Conservation (phyloP, 2,888 invertebrate genomes). For the Stegana nigrithorax region DNA sequence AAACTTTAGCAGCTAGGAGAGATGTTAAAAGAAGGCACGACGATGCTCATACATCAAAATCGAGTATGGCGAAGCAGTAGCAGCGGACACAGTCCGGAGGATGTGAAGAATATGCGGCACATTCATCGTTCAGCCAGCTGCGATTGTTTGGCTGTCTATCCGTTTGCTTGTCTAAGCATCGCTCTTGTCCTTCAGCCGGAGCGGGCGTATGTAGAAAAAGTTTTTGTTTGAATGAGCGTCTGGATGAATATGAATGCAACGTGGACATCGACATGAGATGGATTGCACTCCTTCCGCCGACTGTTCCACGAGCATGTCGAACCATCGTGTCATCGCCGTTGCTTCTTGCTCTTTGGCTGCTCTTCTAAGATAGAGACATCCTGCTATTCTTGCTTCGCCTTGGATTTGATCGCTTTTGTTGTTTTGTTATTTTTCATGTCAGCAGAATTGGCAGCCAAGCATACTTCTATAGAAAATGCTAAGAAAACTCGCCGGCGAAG, state of each 20-base stretch:
- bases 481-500: neutral
- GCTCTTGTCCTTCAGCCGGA: neutral
- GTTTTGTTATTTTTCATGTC: conserved; percentile 61
- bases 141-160: neutral
- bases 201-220: neutral
- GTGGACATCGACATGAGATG: conserved; percentile 51
- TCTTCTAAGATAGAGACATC: neutral
- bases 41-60: conserved; percentile 36
- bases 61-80: conserved; percentile 18
- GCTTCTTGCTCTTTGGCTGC: conserved; percentile 33
- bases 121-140: conserved; percentile 29
- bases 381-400: conserved; percentile 29
- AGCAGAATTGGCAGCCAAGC: conserved; percentile 50
- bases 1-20: neutral
- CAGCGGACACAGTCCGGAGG: neutral
- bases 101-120: conserved; percentile 35
- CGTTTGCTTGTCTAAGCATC: neutral
- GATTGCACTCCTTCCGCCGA: conserved; percentile 48
- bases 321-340: conserved; percentile 40
- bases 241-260: conserved; percentile 32
- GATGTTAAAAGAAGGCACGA: neutral
- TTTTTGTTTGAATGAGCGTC: conserved; percentile 5
- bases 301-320: neutral
- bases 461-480: neutral
- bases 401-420: conserved; percentile 50